Percentiles rank a stretch among this genome's conserved stretches.
Conservation (phyloP, 1,140 invertebrate species). For the Coboldia fuscipes region DNA sequence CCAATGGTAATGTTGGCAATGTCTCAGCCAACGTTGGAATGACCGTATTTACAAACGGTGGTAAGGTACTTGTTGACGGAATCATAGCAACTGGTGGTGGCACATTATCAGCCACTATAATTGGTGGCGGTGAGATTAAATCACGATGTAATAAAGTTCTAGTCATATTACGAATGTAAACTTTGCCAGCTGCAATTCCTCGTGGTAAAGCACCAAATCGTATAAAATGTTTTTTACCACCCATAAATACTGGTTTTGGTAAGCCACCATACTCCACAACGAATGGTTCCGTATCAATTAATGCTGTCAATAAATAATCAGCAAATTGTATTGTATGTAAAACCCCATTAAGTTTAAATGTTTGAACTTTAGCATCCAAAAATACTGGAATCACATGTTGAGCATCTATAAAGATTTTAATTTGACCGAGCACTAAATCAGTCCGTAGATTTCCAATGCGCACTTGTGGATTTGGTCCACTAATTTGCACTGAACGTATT, state of each 20-base stretch:
- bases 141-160: background rate
- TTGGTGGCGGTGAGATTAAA: background rate
- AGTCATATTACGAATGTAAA: conserved; percentile 46
- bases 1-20: conserved; percentile 1
- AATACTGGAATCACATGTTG: conserved; percentile 56
- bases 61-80: background rate
- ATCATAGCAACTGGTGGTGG: background rate
- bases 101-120: background rate
- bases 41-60: background rate
- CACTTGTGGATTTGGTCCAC: conserved; percentile 71
- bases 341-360: conserved; percentile 50
- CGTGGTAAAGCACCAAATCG: conserved; percentile 59
- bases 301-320: conserved; percentile 46
- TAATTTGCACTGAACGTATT: conserved; percentile 49
- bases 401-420: conserved; percentile 63
- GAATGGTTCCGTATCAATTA: conserved; percentile 68
- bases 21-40: conserved; percentile 3
- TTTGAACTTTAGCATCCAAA: conserved; percentile 68
- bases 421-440: conserved; percentile 61
- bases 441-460: conserved; percentile 45
- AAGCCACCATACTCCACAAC: conserved; percentile 77
- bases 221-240: conserved; percentile 62
- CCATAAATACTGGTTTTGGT: conserved; percentile 66
- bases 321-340: conserved; percentile 59
- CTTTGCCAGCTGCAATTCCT: conserved; percentile 41